These are phyloP conservation scores for Coenonympha arcania DNA, from an alignment of 2,888 invertebrate species.

Conservation along the genomic window DNA sequence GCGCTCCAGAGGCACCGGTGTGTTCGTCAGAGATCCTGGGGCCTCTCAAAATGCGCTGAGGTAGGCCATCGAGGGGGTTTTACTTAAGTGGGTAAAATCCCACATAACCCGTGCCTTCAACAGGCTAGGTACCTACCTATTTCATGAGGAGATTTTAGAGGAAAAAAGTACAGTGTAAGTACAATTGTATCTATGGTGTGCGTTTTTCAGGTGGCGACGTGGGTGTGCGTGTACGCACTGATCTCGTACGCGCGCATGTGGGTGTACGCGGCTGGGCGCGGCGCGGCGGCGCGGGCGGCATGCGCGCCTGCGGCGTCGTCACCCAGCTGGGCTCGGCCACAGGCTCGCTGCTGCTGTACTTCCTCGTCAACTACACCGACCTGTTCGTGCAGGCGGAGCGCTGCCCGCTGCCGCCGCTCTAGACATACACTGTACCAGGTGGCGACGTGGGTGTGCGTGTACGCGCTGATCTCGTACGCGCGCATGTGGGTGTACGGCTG, in stretches of 20 bases:
- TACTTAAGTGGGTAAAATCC: too few species aligned
- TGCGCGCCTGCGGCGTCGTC: conserved; percentile 83
- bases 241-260: conserved; percentile 86
- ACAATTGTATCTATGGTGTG: neutral
- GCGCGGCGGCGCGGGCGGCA: conserved; percentile 79
- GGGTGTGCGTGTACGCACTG: conserved; percentile 79
- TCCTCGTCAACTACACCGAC: conserved; percentile 77
- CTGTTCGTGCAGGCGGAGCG: conserved; percentile 70
- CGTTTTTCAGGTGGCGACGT: conserved; percentile 70
- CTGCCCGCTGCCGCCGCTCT: conserved; percentile 35
- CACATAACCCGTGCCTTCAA: too few species aligned
- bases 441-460: conserved; percentile 78
- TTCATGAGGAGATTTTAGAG: too few species aligned
- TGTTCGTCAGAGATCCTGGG: too few species aligned
- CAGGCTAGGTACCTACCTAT: too few species aligned
- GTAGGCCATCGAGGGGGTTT: too few species aligned
- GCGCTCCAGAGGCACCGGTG: too few species aligned
- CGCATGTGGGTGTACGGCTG: conserved; percentile 85
- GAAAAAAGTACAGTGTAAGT: too few species aligned
- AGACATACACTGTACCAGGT: too few species aligned
- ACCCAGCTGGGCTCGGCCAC: conserved; percentile 84
- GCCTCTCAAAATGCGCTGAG: too few species aligned
- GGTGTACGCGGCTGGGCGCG: conserved; percentile 82
- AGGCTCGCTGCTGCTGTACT: conserved; percentile 81
- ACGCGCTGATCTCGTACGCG: conserved; percentile 81